Evolutionary conservation across 2,888 invertebrate species (phyloP), one percentile per base, ranked within the genome.

Genomic region (Odontothrips loti): DNA sequence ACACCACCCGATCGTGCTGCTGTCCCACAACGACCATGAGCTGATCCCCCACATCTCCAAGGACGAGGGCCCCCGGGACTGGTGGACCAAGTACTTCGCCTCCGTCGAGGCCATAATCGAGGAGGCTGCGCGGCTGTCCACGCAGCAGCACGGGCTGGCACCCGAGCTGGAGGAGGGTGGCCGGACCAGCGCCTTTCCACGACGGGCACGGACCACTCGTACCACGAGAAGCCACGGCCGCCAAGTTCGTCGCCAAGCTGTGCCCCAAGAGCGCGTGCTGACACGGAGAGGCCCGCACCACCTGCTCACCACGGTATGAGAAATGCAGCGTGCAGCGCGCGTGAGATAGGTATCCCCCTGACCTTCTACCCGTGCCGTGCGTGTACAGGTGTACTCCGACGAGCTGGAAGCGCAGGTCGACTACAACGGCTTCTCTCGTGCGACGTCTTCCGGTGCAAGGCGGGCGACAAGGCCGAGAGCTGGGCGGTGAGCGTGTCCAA

Each of bases 61-160:
- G 43, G 79, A 93, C 83, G 93, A 93, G 81, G 89, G 91, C 81
- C 94, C 92, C 85, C 92, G 94, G 84, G 97, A 97, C 87, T 97
- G 97, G 97, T 97, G 97, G 97, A 96, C 96, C 0, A 97, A 97
- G 87, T 97, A 96, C 87, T 97, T 96, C 86, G 94, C 95, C 20
- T 96, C 96, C 0, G 90, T 94, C 20, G 96, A 96, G 85, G 91
- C 91, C 8, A 92, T 95, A 90, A 94, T 95, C 83, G 91, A 93
- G 86, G 91, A 90, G 85, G 87, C 90, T 85, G 51, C 51, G 23
- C 58, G 15, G 58, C 68, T 75, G 27, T 23, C 68, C 27, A 27
- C 68, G 27, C 68, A 75, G 68, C 68, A 75, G 68, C 23, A 75
- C 68, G 68, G 68, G 23, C 68, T 75, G 68, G 68, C 27, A 27